Evolutionary conservation across 1,140 invertebrate genomes (phyloP).

Genomic region (Armadillidium nasatum): DNA sequence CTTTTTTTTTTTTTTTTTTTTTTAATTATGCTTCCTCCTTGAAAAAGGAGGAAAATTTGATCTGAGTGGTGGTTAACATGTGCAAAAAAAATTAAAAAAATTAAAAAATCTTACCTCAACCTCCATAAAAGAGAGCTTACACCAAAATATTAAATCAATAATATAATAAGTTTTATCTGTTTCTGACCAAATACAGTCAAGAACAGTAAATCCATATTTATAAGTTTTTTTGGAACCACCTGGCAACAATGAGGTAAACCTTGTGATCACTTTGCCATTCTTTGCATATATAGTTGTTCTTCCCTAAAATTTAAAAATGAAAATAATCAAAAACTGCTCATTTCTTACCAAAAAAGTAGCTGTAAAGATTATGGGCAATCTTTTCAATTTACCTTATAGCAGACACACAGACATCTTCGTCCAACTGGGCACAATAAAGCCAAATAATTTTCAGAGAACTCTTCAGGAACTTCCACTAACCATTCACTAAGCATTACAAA

Average conservation of each 20-base stretch:
- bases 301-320: constrained; percentile 54
- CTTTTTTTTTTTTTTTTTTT: too few relatives aligned
- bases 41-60: too few relatives aligned
- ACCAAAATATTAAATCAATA: constrained; percentile 51
- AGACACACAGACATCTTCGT: constrained; percentile 61
- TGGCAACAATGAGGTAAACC: constrained; percentile 66
- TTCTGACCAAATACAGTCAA: constrained; percentile 56
- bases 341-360: constrained; percentile 34
- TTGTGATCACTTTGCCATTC: constrained; percentile 58
- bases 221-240: constrained; percentile 57
- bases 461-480: constrained; percentile 75
- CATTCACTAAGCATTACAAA: constrained; percentile 81
- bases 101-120: constrained; percentile 42
- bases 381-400: constrained; percentile 48
- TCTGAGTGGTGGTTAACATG: too few relatives aligned
- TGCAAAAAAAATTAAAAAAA: too few relatives aligned
- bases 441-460: constrained; percentile 73
- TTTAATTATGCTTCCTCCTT: too few relatives aligned
- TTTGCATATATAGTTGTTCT: constrained; percentile 67
- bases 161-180: constrained; percentile 52
- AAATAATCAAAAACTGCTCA: background rate
- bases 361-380: background rate
- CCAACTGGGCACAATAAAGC: constrained; percentile 77
- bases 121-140: constrained; percentile 39
- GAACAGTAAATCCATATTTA: constrained; percentile 45